Conservation (phyloP, 2,797 vertebrate species). For the Protonibea diacanthus region DNA sequence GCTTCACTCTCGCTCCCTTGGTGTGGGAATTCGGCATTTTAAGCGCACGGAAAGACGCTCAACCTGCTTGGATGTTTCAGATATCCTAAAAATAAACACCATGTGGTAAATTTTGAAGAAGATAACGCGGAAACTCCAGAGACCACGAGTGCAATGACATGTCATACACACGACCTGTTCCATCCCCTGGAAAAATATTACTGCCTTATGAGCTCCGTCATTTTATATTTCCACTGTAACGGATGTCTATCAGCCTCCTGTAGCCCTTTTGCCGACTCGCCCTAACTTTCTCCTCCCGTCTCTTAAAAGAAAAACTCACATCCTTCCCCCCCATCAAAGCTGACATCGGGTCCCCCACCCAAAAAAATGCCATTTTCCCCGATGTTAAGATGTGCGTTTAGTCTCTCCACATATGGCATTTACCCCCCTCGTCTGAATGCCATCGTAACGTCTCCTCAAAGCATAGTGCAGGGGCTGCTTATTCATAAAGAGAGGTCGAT, state of each 20-base stretch:
- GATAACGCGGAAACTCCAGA: slow-evolving; percentile 22
- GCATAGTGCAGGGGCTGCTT: slow-evolving; percentile 82
- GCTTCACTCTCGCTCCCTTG: background rate
- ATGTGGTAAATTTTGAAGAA: slow-evolving; percentile 1
- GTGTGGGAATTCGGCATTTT: slow-evolving; percentile 27
- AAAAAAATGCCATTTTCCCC: slow-evolving; percentile 41
- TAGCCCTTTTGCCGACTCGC: slow-evolving; percentile 47
- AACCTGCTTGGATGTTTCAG: slow-evolving; percentile 24
- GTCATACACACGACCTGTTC: slow-evolving; percentile 45
- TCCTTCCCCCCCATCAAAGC: background rate
- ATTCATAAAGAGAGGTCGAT: slow-evolving; percentile 88
- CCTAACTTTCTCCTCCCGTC: slow-evolving; percentile 70
- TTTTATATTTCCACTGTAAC: slow-evolving; percentile 66
- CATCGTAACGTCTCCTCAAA: slow-evolving; percentile 84
- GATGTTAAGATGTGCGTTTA: slow-evolving; percentile 50
- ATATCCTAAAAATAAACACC: slow-evolving; percentile 12
- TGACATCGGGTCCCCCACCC: slow-evolving; percentile 3
- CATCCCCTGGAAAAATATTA: slow-evolving; percentile 29
- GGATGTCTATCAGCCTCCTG: slow-evolving; percentile 43
- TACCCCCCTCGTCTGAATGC: slow-evolving; percentile 82
- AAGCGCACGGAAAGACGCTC: background rate
- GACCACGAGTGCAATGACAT: slow-evolving; percentile 35
- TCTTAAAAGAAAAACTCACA: slow-evolving; percentile 3
- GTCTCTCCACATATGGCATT: slow-evolving; percentile 79
- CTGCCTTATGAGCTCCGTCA: slow-evolving; percentile 57